A percentile compares a stretch with the other conserved stretches of the same genome.
Conservation (phyloP, 2,113 vertebrate genomes). For the Chamaetylas fuelleborni region DNA sequence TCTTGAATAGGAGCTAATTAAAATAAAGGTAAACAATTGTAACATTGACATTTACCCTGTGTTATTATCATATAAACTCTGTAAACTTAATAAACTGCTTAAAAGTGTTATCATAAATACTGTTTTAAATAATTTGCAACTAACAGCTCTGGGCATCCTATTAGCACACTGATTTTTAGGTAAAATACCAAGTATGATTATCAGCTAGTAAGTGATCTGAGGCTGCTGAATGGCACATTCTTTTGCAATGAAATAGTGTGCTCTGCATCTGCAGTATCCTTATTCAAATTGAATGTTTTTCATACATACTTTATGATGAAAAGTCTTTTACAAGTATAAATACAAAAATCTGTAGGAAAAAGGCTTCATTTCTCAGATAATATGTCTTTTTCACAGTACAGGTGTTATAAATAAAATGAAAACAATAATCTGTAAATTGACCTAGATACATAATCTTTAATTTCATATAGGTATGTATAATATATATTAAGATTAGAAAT, state of each 20-base stretch:
- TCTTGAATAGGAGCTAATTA: neutral
- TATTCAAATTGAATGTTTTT: neutral
- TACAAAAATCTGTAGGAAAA: neutral
- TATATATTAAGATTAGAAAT: neutral
- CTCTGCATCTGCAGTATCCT: neutral
- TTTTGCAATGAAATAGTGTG: neutral
- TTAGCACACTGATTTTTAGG: neutral
- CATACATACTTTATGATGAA: neutral
- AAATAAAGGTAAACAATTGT: neutral
- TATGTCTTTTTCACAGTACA: neutral
- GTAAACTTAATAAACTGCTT: neutral
- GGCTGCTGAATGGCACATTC: neutral
- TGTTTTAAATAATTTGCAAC: neutral
- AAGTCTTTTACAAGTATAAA: neutral
- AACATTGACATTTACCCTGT: neutral
- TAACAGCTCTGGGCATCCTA: neutral
- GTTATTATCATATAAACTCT: neutral
- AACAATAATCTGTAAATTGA: neutral
- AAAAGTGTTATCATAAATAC: neutral
- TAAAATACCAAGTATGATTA: neutral
- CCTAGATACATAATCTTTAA: neutral
- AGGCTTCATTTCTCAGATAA: neutral
- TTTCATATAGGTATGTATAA: neutral
- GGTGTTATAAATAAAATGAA: neutral
- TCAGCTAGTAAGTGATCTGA: neutral